Evolutionary conservation across 2,888 invertebrate species (phyloP).

Genomic region (Agriopis marginaria): DNA sequence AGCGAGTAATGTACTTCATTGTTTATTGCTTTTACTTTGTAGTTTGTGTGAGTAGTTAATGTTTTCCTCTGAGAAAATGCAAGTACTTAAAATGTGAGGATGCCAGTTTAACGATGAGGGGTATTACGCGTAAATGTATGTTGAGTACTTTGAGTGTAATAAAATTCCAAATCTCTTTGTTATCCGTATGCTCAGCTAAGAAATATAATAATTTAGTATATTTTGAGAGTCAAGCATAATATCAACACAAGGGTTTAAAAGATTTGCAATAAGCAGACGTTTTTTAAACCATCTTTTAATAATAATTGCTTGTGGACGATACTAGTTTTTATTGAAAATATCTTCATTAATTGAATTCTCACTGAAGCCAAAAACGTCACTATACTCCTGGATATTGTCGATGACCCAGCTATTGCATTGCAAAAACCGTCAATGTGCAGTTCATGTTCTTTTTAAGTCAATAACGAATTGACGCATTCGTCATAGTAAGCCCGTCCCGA

Average conservation of each 20-base stretch:
- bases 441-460: constrained; percentile 20
- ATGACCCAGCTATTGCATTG: neutral
- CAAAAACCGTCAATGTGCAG: constrained; percentile 2
- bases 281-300: too few species aligned
- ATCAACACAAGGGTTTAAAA: neutral
- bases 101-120: constrained; percentile 19
- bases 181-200: neutral
- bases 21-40: constrained; percentile 8
- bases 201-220: too few species aligned
- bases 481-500: constrained; percentile 54
- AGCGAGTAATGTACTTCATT: neutral
- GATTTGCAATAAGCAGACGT: neutral
- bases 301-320: too few species aligned
- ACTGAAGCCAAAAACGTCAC: neutral
- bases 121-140: constrained; percentile 12
- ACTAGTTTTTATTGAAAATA: too few species aligned
- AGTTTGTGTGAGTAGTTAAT: constrained; percentile 11
- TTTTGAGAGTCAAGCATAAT: too few species aligned
- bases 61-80: constrained; percentile 8
- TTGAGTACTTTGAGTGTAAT: constrained; percentile 5
- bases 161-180: constrained; percentile 5
- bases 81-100: constrained; percentile 18
- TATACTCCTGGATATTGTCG: neutral
- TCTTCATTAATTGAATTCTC: too few species aligned
- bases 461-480: constrained; percentile 52